Evolutionary conservation across 2,888 invertebrate species (phyloP).

Genomic region (Trisateles emortualis): DNA sequence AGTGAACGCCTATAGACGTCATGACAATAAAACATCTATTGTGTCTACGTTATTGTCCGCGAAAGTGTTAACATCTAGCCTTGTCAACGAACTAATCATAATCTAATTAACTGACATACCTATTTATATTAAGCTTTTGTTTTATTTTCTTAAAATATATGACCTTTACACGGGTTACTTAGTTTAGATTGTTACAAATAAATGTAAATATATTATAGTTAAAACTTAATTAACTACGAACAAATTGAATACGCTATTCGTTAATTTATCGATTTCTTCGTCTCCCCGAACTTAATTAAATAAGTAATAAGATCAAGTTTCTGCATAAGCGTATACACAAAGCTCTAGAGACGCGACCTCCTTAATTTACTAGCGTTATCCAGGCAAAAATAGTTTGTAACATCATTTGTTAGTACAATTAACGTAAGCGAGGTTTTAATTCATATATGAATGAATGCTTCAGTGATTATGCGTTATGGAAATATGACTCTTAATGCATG

Average conservation of each 20-base stretch:
- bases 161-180: too few species aligned
- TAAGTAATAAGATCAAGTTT: slow-evolving; percentile 64
- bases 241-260: slow-evolving; percentile 12
- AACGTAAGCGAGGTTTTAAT: slow-evolving; percentile 45
- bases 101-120: too few species aligned
- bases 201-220: too few species aligned
- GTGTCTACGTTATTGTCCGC: too few species aligned
- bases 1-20: too few species aligned
- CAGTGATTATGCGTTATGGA: slow-evolving; percentile 23
- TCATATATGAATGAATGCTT: slow-evolving; percentile 47
- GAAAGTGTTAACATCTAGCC: too few species aligned
- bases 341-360: slow-evolving; percentile 49
- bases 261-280: slow-evolving; percentile 42
- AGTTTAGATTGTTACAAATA: too few species aligned
- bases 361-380: slow-evolving; percentile 25
- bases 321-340: slow-evolving; percentile 54
- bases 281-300: slow-evolving; percentile 57
- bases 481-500: slow-evolving; percentile 37
- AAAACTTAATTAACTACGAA: slow-evolving; percentile 9
- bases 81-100: too few species aligned
- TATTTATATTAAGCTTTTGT: too few species aligned
- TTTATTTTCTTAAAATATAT: too few species aligned
- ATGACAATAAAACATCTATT: too few species aligned
- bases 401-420: slow-evolving; percentile 46
- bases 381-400: slow-evolving; percentile 38